phyloP scores from a whole-genome alignment of 2,113 vertebrate genomes.

The Chloroceryle aenea region DNA sequence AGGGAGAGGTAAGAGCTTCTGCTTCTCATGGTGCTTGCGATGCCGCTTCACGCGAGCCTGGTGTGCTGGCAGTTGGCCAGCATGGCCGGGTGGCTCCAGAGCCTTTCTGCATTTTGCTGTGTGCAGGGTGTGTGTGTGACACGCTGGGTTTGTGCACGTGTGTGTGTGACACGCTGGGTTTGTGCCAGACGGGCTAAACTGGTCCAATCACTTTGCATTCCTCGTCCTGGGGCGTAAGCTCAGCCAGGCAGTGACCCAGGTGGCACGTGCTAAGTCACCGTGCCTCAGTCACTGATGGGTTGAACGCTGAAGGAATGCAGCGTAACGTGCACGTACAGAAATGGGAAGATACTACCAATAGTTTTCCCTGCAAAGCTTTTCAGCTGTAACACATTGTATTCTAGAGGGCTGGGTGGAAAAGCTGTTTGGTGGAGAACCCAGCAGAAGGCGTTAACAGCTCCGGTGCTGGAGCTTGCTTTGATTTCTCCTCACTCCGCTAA shows the following conservation, averaged over 20 bases:
- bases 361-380: neutral
- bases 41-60: neutral
- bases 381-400: neutral
- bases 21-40: neutral
- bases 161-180: neutral
- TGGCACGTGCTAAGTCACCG: fast-evolving
- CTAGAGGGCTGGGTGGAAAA: neutral
- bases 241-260: fast-evolving
- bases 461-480: neutral
- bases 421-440: neutral
- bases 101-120: neutral
- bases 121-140: neutral
- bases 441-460: neutral
- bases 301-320: neutral
- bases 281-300: neutral
- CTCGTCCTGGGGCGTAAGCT: neutral
- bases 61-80: neutral
- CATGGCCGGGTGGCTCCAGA: neutral
- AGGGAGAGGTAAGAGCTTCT: constrained; percentile 91
- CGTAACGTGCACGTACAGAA: neutral
- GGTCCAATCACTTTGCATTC: neutral
- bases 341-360: fast-evolving
- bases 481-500: neutral
- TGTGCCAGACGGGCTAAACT: neutral
- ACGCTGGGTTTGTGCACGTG: neutral